Evolutionary conservation across 2,797 vertebrate genomes (phyloP).

Genomic region (Sandelia bainsii): DNA sequence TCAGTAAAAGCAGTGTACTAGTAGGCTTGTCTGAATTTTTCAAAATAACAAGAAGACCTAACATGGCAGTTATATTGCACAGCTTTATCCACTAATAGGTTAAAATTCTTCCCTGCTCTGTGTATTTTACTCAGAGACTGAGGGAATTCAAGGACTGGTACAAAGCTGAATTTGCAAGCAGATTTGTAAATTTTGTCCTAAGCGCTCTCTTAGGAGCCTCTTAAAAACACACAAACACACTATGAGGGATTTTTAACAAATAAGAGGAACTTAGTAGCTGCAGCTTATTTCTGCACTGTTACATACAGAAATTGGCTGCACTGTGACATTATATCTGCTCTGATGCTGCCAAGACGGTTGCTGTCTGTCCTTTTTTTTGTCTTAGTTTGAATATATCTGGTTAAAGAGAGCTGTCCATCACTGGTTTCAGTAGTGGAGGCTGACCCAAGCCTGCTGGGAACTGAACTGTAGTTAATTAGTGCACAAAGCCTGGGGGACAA

Average conservation of each 20-base stretch:
- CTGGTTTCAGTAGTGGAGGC: slow-evolving; percentile 61
- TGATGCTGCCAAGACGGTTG: slow-evolving; percentile 20
- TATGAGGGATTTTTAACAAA: slow-evolving; percentile 41
- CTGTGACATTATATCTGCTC: slow-evolving; percentile 9
- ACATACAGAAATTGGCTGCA: slow-evolving; percentile 20
- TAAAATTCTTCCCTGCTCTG: slow-evolving; percentile 8
- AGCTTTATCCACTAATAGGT: slow-evolving; percentile 17
- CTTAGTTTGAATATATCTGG: slow-evolving; percentile 42
- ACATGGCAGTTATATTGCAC: slow-evolving; percentile 23
- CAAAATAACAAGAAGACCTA: slow-evolving; percentile 26
- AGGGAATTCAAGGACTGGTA: slow-evolving; percentile 37
- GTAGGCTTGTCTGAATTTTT: slow-evolving; percentile 36
- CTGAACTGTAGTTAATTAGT: slow-evolving; percentile 85
- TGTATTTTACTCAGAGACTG: slow-evolving; percentile 31
- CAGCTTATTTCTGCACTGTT: slow-evolving; percentile 12
- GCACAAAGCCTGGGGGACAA: slow-evolving; percentile 78
- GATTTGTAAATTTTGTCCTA: slow-evolving; percentile 54
- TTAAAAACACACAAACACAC: slow-evolving; percentile 49
- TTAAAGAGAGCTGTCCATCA: slow-evolving; percentile 76
- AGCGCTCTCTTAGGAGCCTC: slow-evolving; percentile 44
- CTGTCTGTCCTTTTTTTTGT: slow-evolving; percentile 15
- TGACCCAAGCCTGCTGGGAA: slow-evolving; percentile 82
- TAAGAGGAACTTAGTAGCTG: slow-evolving; percentile 2
- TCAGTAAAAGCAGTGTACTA: slow-evolving; percentile 30
- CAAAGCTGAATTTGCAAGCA: slow-evolving; percentile 46